These are phyloP conservation scores for Physella acuta DNA, from an alignment of 1,140 invertebrate genomes.

Conservation along the genomic window DNA sequence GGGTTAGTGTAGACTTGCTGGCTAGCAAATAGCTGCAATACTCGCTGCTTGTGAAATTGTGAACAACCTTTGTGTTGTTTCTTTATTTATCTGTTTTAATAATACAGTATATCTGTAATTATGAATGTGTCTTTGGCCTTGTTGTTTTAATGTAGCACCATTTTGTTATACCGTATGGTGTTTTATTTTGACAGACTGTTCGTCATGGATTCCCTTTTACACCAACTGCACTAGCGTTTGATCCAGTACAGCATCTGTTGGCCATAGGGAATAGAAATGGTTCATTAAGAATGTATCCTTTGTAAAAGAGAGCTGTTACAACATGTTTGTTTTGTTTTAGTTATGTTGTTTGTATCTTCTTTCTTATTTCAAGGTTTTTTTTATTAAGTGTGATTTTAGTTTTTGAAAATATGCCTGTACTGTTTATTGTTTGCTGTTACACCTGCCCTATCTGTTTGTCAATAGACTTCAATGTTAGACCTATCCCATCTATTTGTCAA, in stretches of 20 bases:
- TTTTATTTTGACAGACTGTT: slow-evolving; percentile 79
- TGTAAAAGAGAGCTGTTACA: slow-evolving; percentile 2
- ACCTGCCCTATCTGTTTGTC: no score
- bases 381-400: not conserved
- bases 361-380: not conserved
- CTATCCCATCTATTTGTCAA: no score
- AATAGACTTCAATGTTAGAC: no score
- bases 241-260: slow-evolving; percentile 93
- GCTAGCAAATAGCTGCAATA: no score
- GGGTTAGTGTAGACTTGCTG: no score
- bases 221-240: slow-evolving; percentile 93
- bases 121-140: no score
- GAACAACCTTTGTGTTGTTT: no score
- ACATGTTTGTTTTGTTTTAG: not conserved
- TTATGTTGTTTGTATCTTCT: not conserved
- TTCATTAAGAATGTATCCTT: slow-evolving; percentile 95
- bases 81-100: no score
- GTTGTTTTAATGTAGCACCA: no score
- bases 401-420: not conserved
- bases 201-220: slow-evolving; percentile 98
- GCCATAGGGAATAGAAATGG: slow-evolving; percentile 96
- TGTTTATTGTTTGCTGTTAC: not conserved
- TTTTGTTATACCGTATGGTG: no score
- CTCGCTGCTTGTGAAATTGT: no score
- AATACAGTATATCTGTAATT: no score